Base-by-base conservation (phyloP, 2,888 invertebrate genomes). In the Anagyrus pseudococci region DNA sequence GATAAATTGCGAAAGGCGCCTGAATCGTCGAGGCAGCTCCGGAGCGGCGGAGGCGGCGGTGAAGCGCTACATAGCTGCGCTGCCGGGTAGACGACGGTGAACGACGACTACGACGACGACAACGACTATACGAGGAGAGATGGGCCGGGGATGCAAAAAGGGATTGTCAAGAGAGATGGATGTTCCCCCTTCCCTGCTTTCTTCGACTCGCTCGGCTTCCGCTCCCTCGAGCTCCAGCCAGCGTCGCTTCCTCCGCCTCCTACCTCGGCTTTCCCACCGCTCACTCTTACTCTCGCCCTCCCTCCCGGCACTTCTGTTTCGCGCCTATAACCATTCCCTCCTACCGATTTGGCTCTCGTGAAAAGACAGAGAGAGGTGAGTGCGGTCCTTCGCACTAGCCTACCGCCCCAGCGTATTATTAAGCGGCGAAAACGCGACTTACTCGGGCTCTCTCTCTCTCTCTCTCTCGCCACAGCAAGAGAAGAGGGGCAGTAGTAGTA, bases 131-230 rank as follows among this genome's bases (percentile, higher is more conserved):
- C n/a, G 25, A 26, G 40, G 23, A 43, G 29, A 62, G 15, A 49
- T 17, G 26, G 62, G 1, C 57, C 62, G 49, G 66, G 67, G 69
- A 71, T 66, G 73, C 72, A 71, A 70, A 74, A 73, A 75, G 72
- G 69, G 71, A 73, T 72, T 73, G 74, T 72, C 73, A 72, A 68
- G 73, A 68, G 74, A 78, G 77, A 78, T 76, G 74, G 72, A 77
- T 76, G 74, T 73, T 70, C 70, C 65, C 66, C 66, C 67, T 58
- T 68, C 69, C 68, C 41, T 17, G 19, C 20, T 17, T 20, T 48
- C 52, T 26, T 19, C 29, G 20, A 44, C 37, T 53, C 40, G n/a
- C n/a, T n/a, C n/a, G n/a, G 25, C 44, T 17, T 20, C n/a, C 19
- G 56, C 37, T 19, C 40, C 29, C 26, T 26, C 29, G 7, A 25